Conservation (phyloP, 2,797 vertebrate genomes). For the Muscicapa striata region DNA sequence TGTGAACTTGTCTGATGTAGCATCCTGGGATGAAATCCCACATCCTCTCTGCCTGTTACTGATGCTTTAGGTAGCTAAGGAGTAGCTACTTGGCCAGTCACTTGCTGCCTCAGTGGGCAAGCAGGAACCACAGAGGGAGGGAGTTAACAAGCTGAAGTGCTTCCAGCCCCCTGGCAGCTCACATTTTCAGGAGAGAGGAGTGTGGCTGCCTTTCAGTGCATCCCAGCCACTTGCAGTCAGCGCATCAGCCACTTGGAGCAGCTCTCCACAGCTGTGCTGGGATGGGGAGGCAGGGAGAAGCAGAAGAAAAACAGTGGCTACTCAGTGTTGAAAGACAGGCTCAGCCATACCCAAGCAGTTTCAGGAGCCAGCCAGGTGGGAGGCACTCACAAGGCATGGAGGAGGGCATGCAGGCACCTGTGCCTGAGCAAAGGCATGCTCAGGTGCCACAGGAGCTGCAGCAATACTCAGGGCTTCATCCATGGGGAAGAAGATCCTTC, state of each 20-base stretch:
- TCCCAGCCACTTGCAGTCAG: rapidly evolving
- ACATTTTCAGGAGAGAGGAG: background rate
- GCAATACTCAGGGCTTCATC: background rate
- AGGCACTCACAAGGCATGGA: background rate
- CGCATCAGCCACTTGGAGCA: background rate
- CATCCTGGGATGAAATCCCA: background rate
- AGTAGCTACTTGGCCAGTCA: background rate
- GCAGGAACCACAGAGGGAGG: rapidly evolving
- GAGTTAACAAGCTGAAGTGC: background rate
- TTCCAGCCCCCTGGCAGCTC: background rate
- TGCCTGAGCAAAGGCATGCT: rapidly evolving
- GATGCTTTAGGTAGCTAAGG: background rate
- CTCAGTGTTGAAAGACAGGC: background rate
- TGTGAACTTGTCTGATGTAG: background rate
- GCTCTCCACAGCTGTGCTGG: background rate
- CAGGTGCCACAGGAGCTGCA: background rate
- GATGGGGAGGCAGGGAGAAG: background rate
- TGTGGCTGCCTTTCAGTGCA: background rate
- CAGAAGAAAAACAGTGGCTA: background rate
- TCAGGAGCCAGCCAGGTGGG: background rate
- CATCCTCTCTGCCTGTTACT: background rate
- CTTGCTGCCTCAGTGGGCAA: background rate
- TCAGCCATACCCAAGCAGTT: background rate
- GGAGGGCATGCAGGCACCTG: rapidly evolving
- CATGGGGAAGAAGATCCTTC: background rate